phyloP scores from a whole-genome alignment of 2,888 invertebrate genomes.

The Drosophila bunnanda region DNA sequence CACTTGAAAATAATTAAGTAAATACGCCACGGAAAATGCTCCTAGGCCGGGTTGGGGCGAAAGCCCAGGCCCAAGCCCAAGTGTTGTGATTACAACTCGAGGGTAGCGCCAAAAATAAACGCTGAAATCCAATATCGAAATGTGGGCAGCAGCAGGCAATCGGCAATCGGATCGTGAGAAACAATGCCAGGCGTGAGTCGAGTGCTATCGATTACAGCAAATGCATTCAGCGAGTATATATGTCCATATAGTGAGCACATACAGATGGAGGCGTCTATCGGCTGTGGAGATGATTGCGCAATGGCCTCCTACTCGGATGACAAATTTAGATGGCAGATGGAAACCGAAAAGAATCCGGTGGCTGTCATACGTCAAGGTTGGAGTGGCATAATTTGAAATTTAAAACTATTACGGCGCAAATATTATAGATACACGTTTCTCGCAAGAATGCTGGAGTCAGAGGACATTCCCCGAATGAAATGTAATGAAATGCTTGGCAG shows the following conservation, averaged over 20 bases:
- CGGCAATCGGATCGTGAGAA: conserved; percentile 49
- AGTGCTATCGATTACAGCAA: conserved; percentile 45
- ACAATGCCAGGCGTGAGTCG: conserved; percentile 48
- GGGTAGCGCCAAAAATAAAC: conserved; percentile 55
- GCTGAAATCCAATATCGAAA: conserved; percentile 68
- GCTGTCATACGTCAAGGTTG: conserved; percentile 12
- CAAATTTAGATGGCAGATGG: conserved; percentile 21
- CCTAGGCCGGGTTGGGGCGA: conserved; percentile 17
- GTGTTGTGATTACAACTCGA: conserved; percentile 52
- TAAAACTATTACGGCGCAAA: background rate
- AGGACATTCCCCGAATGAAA: background rate
- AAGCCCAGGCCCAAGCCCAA: conserved; percentile 39
- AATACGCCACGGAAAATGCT: conserved; percentile 65
- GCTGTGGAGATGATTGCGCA: conserved; percentile 25
- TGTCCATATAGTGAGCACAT: background rate
- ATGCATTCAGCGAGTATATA: conserved; percentile 13
- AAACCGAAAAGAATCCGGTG: background rate
- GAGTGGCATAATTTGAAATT: conserved; percentile 2
- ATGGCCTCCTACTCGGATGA: conserved; percentile 23
- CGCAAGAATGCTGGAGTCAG: background rate
- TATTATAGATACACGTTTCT: too few species aligned
- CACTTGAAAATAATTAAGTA: conserved; percentile 80
- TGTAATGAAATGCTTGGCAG: background rate
- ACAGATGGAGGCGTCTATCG: conserved; percentile 31
- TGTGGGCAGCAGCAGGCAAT: conserved; percentile 58